phyloP scores from a whole-genome alignment of 2,113 vertebrate genomes.

The Malurus elegans region DNA sequence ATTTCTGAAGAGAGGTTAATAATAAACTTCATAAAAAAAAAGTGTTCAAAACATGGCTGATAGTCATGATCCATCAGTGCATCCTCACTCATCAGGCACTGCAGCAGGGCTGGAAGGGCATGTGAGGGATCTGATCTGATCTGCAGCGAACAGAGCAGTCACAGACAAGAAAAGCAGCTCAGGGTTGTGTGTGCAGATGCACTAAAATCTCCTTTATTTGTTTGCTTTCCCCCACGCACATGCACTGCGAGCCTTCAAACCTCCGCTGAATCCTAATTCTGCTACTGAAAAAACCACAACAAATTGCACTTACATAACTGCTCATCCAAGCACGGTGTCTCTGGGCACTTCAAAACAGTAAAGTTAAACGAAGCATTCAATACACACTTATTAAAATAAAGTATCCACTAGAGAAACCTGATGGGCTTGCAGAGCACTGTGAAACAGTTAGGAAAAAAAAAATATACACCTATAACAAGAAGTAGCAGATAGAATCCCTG shows the following conservation, averaged over 20 bases:
- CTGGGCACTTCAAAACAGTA: constrained; percentile 57
- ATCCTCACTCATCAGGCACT: background rate
- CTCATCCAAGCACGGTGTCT: constrained; percentile 58
- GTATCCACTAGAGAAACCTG: constrained; percentile 49
- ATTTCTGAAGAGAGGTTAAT: background rate
- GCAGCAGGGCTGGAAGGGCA: background rate
- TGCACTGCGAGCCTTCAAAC: background rate
- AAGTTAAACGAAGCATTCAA: constrained; percentile 70
- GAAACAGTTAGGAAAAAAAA: constrained; percentile 11
- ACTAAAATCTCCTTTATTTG: background rate
- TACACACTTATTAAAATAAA: constrained; percentile 70
- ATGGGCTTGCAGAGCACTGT: constrained; percentile 1
- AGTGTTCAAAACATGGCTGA: background rate
- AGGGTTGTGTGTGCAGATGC: background rate
- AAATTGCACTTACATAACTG: constrained; percentile 57
- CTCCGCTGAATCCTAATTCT: constrained; percentile 44
- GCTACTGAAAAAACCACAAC: constrained; percentile 12
- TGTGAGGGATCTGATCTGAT: background rate
- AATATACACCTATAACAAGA: background rate
- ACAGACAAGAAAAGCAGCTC: background rate
- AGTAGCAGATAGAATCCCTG: background rate
- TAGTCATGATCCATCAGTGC: background rate
- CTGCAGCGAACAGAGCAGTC: background rate
- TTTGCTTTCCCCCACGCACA: background rate
- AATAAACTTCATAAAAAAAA: background rate